These are phyloP conservation scores for Sarcophaga peregrina DNA, from an alignment of 1,140 invertebrate species.

Conservation along the genomic window DNA sequence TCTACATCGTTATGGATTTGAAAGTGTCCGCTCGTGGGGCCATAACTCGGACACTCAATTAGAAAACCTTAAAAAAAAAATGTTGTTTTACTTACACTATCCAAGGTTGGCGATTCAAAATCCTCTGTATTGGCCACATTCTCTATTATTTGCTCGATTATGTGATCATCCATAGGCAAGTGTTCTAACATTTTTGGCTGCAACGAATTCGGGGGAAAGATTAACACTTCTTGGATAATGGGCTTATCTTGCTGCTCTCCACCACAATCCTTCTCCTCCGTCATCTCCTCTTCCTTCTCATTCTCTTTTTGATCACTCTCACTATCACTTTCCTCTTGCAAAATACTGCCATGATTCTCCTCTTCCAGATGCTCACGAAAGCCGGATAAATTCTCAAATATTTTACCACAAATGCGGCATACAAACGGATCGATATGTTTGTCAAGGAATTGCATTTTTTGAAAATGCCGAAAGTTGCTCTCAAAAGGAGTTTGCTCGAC, in stretches of 20 bases:
- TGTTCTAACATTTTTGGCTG: neutral
- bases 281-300: neutral
- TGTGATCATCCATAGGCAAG: neutral
- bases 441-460: constrained; percentile 57
- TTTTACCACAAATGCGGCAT: constrained; percentile 56
- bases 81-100: neutral
- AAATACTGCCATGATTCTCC: constrained; percentile 29
- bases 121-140: neutral
- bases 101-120: neutral
- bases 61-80: neutral
- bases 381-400: constrained; percentile 55
- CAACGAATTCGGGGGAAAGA: neutral
- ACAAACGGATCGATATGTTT: constrained; percentile 62
- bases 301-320: neutral
- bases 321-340: constrained; percentile 3
- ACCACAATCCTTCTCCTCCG: neutral
- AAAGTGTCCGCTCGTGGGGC: too few relatives aligned
- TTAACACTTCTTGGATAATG: neutral
- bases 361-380: constrained; percentile 52
- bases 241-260: neutral
- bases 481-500: constrained; percentile 52
- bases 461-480: constrained; percentile 54
- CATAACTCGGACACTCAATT: too few relatives aligned
- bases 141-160: constrained; percentile 6
- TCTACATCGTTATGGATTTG: too few relatives aligned